Evolutionary conservation across 2,797 vertebrate species (phyloP).

Genomic region (Prunella strophiata): DNA sequence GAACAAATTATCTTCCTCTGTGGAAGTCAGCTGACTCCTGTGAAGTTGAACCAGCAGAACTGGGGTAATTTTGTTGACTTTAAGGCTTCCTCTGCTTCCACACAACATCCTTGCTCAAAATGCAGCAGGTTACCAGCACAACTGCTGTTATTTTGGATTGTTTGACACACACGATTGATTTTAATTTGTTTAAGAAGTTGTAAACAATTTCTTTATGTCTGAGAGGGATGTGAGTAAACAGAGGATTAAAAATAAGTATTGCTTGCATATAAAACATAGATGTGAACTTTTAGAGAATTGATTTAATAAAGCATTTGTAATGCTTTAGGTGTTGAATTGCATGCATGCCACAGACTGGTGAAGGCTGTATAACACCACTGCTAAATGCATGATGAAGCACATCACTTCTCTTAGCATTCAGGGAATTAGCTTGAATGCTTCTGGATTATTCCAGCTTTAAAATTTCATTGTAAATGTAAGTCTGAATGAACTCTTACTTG

Average conservation of each 20-base stretch:
- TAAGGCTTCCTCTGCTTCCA: not conserved
- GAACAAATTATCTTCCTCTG: not conserved
- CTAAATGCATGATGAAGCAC: not conserved
- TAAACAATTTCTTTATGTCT: not conserved
- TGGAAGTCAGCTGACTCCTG: not conserved
- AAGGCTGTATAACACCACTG: not conserved
- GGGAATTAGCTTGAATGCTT: not conserved
- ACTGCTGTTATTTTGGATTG: not conserved
- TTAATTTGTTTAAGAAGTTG: not conserved
- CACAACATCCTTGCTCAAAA: not conserved
- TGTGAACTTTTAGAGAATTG: not conserved
- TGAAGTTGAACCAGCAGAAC: not conserved
- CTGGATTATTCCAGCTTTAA: not conserved
- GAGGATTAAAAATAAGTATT: not conserved
- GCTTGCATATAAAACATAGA: not conserved
- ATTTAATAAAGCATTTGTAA: not conserved
- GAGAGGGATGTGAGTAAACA: not conserved
- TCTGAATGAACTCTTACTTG: not conserved
- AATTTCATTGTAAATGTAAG: not conserved
- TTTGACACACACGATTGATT: not conserved
- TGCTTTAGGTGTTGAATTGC: not conserved
- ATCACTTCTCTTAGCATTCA: not conserved
- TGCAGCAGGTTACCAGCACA: not conserved
- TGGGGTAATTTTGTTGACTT: not conserved
- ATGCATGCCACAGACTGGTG: not conserved